phyloP scores from a whole-genome alignment of 2,888 invertebrate species.

The Erebia ligea region DNA sequence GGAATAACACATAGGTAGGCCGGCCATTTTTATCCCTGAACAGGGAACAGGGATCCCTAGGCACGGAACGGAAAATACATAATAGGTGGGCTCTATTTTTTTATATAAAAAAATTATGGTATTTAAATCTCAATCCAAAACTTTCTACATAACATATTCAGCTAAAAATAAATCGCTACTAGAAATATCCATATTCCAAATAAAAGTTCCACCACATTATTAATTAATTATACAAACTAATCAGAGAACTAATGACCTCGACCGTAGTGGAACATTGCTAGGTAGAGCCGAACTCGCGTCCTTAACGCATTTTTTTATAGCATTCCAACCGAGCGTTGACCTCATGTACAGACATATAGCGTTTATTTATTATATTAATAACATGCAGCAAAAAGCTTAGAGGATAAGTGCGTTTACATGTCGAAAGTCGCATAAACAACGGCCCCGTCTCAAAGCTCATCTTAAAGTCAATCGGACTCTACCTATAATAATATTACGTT shows the following conservation, averaged over 20 bases:
- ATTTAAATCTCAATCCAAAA: neutral
- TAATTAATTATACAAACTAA: slow-evolving; percentile 52
- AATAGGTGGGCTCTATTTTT: too few species aligned
- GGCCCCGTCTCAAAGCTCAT: slow-evolving; percentile 5
- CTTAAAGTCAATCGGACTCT: neutral
- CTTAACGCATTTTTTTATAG: slow-evolving; percentile 76
- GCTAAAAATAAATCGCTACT: slow-evolving; percentile 10
- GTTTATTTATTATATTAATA: slow-evolving; percentile 78
- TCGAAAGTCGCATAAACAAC: slow-evolving; percentile 27
- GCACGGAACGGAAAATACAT: too few species aligned
- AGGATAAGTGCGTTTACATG: slow-evolving; percentile 67
- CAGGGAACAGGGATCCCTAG: too few species aligned
- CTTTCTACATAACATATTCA: neutral
- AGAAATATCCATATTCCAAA: slow-evolving; percentile 9
- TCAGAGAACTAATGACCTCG: slow-evolving; percentile 63
- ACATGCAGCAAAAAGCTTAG: slow-evolving; percentile 70
- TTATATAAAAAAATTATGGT: too few species aligned
- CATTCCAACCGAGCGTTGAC: slow-evolving; percentile 75
- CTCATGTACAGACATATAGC: slow-evolving; percentile 67
- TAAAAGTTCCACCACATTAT: slow-evolving; percentile 5
- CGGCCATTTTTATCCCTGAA: too few species aligned
- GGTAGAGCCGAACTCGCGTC: slow-evolving; percentile 69
- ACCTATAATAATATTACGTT: neutral
- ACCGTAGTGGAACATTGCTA: slow-evolving; percentile 56
- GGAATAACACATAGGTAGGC: too few species aligned